Conservation (phyloP, 2,888 invertebrate genomes). For the Coelinius sp. region DNA sequence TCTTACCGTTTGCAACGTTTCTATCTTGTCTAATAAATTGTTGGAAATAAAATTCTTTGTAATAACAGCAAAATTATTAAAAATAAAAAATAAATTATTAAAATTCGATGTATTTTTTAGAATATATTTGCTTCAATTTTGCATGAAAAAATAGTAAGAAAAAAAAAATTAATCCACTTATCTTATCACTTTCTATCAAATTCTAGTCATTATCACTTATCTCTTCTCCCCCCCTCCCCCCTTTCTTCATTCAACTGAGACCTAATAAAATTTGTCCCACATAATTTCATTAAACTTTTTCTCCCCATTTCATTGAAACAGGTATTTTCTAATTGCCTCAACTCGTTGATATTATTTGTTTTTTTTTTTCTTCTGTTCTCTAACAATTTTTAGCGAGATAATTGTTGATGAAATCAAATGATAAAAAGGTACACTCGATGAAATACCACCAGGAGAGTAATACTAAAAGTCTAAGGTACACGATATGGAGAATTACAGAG, state of each 20-base stretch:
- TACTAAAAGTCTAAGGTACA: conserved; percentile 6
- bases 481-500: neutral
- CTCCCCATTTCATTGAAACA: neutral
- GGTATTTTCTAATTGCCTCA: neutral
- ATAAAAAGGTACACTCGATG: conserved; percentile 5
- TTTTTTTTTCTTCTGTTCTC: neutral
- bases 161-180: neutral
- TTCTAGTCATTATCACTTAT: neutral
- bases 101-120: neutral
- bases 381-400: neutral
- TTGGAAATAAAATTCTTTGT: neutral
- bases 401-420: conserved; percentile 4
- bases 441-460: conserved; percentile 15
- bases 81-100: neutral
- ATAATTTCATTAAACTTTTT: conserved; percentile 13
- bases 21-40: neutral
- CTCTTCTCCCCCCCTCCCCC: too few species aligned
- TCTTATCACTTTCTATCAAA: conserved; percentile 1
- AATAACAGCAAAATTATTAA: neutral
- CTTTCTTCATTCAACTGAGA: neutral
- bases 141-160: too few species aligned
- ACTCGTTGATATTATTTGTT: neutral
- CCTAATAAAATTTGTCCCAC: conserved; percentile 28
- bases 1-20: neutral
- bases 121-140: too few species aligned